These are phyloP conservation scores for Arnoldichthys spilopterus DNA, from an alignment of 2,797 vertebrate species.

Conservation along the genomic window DNA sequence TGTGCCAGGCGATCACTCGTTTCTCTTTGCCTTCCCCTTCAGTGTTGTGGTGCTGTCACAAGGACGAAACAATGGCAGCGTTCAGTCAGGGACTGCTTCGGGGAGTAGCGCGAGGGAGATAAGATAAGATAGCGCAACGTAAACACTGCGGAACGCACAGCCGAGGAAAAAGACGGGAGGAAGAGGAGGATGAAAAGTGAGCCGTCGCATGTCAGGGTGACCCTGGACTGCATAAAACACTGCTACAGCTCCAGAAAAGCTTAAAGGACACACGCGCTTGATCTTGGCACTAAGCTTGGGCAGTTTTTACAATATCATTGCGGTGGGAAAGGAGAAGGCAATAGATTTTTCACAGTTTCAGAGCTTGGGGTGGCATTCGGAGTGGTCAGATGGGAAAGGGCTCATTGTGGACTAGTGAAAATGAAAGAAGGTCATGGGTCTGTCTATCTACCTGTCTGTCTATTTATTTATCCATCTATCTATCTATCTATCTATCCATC, in stretches of 20 bases:
- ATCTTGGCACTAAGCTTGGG: not conserved
- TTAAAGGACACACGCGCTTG: conserved; percentile 60
- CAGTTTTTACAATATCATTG: not conserved
- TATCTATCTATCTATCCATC: too few relatives aligned
- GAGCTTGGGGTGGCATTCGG: too few relatives aligned
- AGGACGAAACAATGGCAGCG: conserved; percentile 78
- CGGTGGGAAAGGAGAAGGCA: not conserved
- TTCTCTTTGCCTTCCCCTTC: conserved; percentile 12
- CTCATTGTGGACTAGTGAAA: too few relatives aligned
- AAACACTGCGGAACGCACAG: conserved; percentile 64
- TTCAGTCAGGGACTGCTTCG: conserved; percentile 76
- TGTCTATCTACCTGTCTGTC: too few relatives aligned
- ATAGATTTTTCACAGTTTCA: too few relatives aligned
- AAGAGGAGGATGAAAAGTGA: conserved; percentile 59
- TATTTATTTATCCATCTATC: too few relatives aligned
- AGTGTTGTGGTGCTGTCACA: conserved; percentile 67
- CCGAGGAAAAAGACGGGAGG: conserved; percentile 57
- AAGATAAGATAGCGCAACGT: conserved; percentile 78
- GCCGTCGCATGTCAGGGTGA: conserved; percentile 78
- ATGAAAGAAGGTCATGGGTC: too few relatives aligned
- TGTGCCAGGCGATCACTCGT: conserved; percentile 46
- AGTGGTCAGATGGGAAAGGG: too few relatives aligned
- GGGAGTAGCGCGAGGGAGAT: conserved; percentile 77
- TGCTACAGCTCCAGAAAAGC: conserved; percentile 69
- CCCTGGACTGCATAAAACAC: conserved; percentile 70